These are phyloP conservation scores for Porites australiensis DNA, from an alignment of 64 coral and sea anemone genomes.

Conservation along the genomic window DNA sequence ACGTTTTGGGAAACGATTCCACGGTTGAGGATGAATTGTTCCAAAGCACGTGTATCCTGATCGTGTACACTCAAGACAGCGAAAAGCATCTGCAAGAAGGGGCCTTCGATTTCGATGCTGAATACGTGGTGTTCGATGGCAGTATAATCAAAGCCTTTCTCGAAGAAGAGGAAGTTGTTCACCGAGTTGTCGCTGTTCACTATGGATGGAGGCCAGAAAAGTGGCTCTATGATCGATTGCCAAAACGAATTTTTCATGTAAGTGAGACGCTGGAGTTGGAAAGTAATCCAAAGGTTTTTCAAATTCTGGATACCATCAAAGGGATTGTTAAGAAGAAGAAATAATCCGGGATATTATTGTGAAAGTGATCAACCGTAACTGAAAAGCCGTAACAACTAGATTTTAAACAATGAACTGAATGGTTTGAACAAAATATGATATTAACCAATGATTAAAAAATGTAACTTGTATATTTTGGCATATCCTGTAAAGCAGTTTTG, in stretches of 20 bases:
- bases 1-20: slow-evolving; percentile 26
- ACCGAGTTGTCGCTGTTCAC: slow-evolving; percentile 36
- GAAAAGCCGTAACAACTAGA: too few species aligned
- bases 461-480: too few species aligned
- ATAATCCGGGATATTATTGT: too few species aligned
- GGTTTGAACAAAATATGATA: too few species aligned
- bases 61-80: slow-evolving; percentile 47
- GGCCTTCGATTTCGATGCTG: slow-evolving; percentile 23
- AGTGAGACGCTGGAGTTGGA: slow-evolving; percentile 32
- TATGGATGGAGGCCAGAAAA: slow-evolving; percentile 10
- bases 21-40: slow-evolving; percentile 60
- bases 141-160: slow-evolving; percentile 63
- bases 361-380: too few species aligned
- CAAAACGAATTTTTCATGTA: slow-evolving; percentile 28
- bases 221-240: slow-evolving; percentile 31
- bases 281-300: slow-evolving; percentile 37
- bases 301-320: slow-evolving; percentile 45
- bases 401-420: too few species aligned
- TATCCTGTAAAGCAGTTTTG: too few species aligned
- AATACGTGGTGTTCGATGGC: slow-evolving; percentile 54
- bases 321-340: slow-evolving; percentile 12
- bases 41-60: slow-evolving; percentile 39
- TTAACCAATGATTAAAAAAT: too few species aligned
- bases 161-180: slow-evolving; percentile 10
- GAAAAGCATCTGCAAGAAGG: slow-evolving; percentile 50